Base-by-base conservation (phyloP, 2,888 invertebrate genomes). In the Candidula unifasciata region DNA sequence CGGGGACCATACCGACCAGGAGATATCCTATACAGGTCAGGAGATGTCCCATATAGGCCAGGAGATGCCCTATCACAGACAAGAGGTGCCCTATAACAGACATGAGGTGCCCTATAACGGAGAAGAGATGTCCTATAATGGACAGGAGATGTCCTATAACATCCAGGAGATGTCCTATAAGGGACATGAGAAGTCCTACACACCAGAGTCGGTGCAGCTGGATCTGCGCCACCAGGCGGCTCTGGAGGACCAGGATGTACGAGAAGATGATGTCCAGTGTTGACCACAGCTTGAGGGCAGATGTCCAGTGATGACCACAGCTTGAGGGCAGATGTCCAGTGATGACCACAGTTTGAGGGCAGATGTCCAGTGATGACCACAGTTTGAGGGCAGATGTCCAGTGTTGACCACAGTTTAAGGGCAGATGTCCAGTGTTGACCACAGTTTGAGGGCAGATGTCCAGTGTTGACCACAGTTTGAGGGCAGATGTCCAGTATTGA, bases 161-260 rank as follows among this genome's bases (percentile, higher is more conserved):
- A n/a, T n/a, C n/a, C n/a, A n/a, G n/a, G n/a, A n/a, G n/a, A n/a
- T n/a, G n/a, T n/a, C n/a, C n/a, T n/a, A n/a, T n/a, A n/a, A n/a
- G n/a, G 37, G 57, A 27, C 44, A 69, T 16, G 78, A 83, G 69
- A 78, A 71, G 71, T n/a, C 13, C 3, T 69, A 54, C 33, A 68
- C 54, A 1, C 71, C 78, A 24, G 54, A 78, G 24, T 18, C 57
- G 8, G 71, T n/a, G 8, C 60, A 78, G 27, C 24, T 1, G 18
- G 77, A 77, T 24, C 68, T 66, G 33, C 35, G 66, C 16, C 16
- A 35, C 5, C 37, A 44, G 10, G 37, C 64, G 27, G n/a, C n/a
- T 6, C 8, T 24, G 52, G 54, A 52, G 68, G 64, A 64, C 35
- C 37, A 24, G 3, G 77, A 27, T 13, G 35, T 27, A 30, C 54